Evolutionary conservation across 1,140 invertebrate genomes (phyloP), one percentile per base, ranked within the genome.

Genomic region (Nasonia vitripennis): DNA sequence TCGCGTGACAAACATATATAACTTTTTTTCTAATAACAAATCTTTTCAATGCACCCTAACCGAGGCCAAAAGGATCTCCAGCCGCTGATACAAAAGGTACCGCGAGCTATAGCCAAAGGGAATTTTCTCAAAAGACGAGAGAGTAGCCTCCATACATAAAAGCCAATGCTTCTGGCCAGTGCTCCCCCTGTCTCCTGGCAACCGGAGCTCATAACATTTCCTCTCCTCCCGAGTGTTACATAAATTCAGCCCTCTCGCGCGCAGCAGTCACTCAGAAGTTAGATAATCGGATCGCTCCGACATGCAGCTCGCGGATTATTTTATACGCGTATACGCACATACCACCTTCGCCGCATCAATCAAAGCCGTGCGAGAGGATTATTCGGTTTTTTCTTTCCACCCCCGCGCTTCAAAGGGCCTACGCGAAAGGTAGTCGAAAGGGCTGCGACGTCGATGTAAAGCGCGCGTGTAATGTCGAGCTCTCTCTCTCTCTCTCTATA

Each of bases 201-300:
- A 85, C 83, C 83, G 70, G 34, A 11, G 71, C 83, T 62, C 83
- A 85, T 67, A 85, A 85, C 83, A 85, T 71, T 77, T 67, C 27
- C 81, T 31, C n/a, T 27, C 45, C 48, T 20, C 27, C 27, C 51
- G 14, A 34, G 71, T 48, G 14, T 82, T 74, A 74, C 51, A 34
- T 51, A 81, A 73, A 51, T 73, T 75, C 73, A 17, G 20, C 55
- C 55, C 55, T n/a, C 9, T 7, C 41, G 27, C 27, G 27, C 27
- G 27, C 27, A 45, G 41, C 41, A 62, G 55, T 62, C 55, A 6
- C 55, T 62, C 55, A 62, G 20, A 17, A 62, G 55, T 62, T 62
- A 9, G 87, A 88, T 86, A 87, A 88, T 87, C 81, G 87, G 55
- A 62, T 84, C 79, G 87, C 81, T 89, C 5, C n/a, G n/a, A n/a